Base-by-base conservation (phyloP, 2,797 vertebrate genomes). In the Onychomys arenicola region DNA sequence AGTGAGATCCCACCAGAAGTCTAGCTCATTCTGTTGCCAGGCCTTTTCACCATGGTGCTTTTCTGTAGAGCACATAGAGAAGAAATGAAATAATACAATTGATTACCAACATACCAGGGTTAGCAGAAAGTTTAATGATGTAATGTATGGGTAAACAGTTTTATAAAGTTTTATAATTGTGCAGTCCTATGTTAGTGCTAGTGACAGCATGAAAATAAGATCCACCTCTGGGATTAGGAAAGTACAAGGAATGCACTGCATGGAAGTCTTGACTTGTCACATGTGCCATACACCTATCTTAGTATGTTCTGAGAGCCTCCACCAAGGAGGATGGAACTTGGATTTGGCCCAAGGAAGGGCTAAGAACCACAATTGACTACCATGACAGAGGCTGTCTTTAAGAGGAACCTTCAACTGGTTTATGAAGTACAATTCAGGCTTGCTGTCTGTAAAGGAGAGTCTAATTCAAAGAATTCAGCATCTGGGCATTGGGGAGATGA, bases 401-500 rank as follows among this genome's bases (percentile, higher is more conserved):
- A 90, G 81, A 96, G 59, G 65, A 57, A 34, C 17, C 76, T 82
- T 90, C 7, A 93, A 1, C 49, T 49, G 46, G 1, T 88, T 10
- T 90, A 34, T 69, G 78, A 82, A 84, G 67, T 73, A 69, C 88
- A 69, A 2, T 10, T 23, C 25, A 49, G 49, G 17, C 32, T 49
- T 21, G 11, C 14, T 84, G 21, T 85, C 76, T 73, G 2, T 55
- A 78, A 63, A 95, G 69, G 12, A 90, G 9, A 29, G 9, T 69
- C 93, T 95, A 82, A 90, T 82, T 83, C 85, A 95, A 91, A 95
- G 89, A 95, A 55, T 34, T 80, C 43, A 52, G 55, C 49, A 67
- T 81, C 19, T 7, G 63, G 85, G 82, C 25, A 10, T 65, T 59
- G 61, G 37, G 37, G 25, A 77, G 49, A 91, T 78, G 63, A 63